Percentiles rank a stretch among this genome's conserved stretches.
phyloP scores from a whole-genome alignment of 2,113 vertebrate genomes.

The Maccullochella peelii region DNA sequence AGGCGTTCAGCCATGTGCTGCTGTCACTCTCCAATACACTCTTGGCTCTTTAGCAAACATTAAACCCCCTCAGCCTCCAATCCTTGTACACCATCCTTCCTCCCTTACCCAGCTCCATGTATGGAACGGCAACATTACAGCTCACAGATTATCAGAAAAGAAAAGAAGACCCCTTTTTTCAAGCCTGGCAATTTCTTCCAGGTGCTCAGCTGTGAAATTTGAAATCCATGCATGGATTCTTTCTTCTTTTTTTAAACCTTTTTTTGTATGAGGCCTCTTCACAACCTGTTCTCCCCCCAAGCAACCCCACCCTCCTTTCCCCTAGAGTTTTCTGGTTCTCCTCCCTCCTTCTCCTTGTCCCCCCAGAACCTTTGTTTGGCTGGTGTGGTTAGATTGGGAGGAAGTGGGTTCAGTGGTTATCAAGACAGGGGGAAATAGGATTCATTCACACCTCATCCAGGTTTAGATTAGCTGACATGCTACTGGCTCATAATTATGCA shows the following conservation, averaged over 20 bases:
- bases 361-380: slow-evolving; percentile 74
- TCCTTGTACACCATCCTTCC: slow-evolving; percentile 40
- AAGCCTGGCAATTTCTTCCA: slow-evolving; percentile 82
- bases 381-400: slow-evolving; percentile 69
- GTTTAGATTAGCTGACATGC: slow-evolving; percentile 67
- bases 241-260: slow-evolving; percentile 44
- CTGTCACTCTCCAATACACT: slow-evolving; percentile 76
- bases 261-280: slow-evolving; percentile 41
- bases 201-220: slow-evolving; percentile 87
- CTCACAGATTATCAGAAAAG: slow-evolving; percentile 78
- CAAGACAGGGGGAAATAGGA: slow-evolving; percentile 81
- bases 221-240: slow-evolving; percentile 85
- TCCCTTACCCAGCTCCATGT: slow-evolving; percentile 48
- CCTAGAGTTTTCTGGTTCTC: slow-evolving; percentile 19
- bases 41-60: slow-evolving; percentile 71
- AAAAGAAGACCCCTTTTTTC: slow-evolving; percentile 67
- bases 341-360: slow-evolving; percentile 28
- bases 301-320: slow-evolving; percentile 5
- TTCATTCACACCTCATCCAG: slow-evolving; percentile 77
- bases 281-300: slow-evolving; percentile 48
- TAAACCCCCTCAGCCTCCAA: slow-evolving; percentile 56
- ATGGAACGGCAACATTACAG: slow-evolving; percentile 73
- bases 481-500: slow-evolving; percentile 62
- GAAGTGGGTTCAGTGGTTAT: slow-evolving; percentile 83
- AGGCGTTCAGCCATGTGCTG: slow-evolving; percentile 71